Base-by-base conservation (phyloP, 2,888 invertebrate genomes). In the Agrochola macilenta region DNA sequence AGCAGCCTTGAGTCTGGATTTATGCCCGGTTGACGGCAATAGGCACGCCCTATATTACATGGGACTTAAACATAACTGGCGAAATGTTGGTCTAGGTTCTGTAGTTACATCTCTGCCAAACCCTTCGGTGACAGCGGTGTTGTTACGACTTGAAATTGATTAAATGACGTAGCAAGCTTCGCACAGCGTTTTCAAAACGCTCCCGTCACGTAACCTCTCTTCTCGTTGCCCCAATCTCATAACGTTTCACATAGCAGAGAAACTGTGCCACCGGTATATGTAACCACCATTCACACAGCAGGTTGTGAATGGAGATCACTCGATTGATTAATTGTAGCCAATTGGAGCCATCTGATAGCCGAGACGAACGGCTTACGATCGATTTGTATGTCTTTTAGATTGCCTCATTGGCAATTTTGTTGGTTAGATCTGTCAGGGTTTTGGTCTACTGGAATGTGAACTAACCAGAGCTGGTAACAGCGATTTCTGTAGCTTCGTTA, bases 261-360 rank as follows among this genome's bases (percentile, higher is more conserved):
- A 90, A 90, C 90, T 87, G 66, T 87, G 89, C 82, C 88, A 82
- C 52, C 76, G 78, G 79, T 83, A 74, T 84, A 88, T 86, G 82
- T 88, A 87, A 84, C 87, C 43, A 74, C 65, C 86, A 84, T 84
- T 90, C 88, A 86, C 84, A 87, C 79, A 86, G 79, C 90, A 89
- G 89, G 90, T 89, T 85, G 86, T 78, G 80, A 87, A 85, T 85
- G 84, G 86, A 87, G 86, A 89, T 84, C 89, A 78, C 74, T 85
- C 81, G 84, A 88, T 88, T 90, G 89, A 90, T 90, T 88, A 87
- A 89, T 89, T 88, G 83, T 85, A 71, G 76, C 81, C 80, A 78
- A 84, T 88, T 83, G 84, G 76, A 79, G 71, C 71, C 78, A 84
- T 82, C 81, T 70, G 81, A 81, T 89, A 78, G 69, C 74, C 39